Base-by-base conservation (phyloP, 2,797 vertebrate species). In the Threskiornis aethiopicus region DNA sequence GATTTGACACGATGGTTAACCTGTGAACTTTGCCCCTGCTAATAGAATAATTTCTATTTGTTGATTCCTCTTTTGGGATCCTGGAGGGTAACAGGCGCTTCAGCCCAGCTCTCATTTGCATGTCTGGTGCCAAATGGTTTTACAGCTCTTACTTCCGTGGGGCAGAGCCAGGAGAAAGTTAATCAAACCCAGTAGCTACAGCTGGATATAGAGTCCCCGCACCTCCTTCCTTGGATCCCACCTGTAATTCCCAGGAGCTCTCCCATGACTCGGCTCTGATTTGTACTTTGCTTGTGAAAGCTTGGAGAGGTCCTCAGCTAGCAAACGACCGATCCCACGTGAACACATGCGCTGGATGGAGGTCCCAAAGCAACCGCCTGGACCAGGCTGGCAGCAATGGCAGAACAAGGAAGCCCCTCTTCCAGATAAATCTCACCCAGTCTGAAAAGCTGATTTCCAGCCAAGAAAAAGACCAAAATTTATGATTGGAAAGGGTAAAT, bases 21-120 rank as follows among this genome's bases (percentile, higher is more conserved):
- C 95, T 95, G 87, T 82, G 96, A 96, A 95, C 96, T 94, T 87
- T 91, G 91, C 58, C 76, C 91, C 66, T 35, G 62, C 87, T 95
- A 96, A 96, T 59, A 96, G 95, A 97, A 97, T 95, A 96, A 96
- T 95, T 97, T 97, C 95, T 95, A 95, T 95, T 95, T 96, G 96
- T 88, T 96, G 94, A 95, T 90, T 90, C 70, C 85, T 93, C 91
- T 96, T 94, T 84, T 62, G 77, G 94, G 85, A 94, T 95, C 89
- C 87, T 95, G 0, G 0, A 86, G 80, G 76, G 76, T 87, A 95
- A 81, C 83, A 78, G 66, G 8, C 25, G 2, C 72, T 77, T 90
- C 91, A 86, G 51, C 79, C 33, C 79, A 58, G 66, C 58, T 79
- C 64, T 89, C 69, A 81, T 78, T 91, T 90, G 83, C 69, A 90